Evolutionary conservation across 2,113 vertebrate species (phyloP), one percentile per base, ranked within the genome.

Genomic region (Phylloscopus trochiloides): DNA sequence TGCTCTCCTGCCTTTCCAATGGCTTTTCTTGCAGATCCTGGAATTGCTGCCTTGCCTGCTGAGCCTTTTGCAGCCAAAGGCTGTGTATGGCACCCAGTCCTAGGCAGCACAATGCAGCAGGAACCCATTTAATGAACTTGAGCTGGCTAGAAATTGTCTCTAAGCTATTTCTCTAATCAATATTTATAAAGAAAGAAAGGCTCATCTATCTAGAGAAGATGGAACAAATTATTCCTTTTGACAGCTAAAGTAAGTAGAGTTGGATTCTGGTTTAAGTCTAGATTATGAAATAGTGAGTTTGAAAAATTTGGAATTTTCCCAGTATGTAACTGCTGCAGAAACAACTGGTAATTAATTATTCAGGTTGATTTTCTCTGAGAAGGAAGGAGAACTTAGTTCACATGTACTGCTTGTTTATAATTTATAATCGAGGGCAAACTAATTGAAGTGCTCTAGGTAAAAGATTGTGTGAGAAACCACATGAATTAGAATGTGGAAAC

Each of bases 191-290:
- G 76, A 31, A 38, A 54, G 48, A 58, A 72, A 72, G 62, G 32
- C 48, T 89, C 6, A 42, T 76, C 52, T 58, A 36, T 76, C 58
- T 58, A 14, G 32, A 58, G 43, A 54, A 93, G 66, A 38, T 42
- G 43, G 52, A 75, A 67, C 14, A 83, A 89, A 91, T 52, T 10
- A 25, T n/a, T 91, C n/a, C 58, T 91, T 82, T 67, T 71, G 84
- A 47, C 62, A 71, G 48, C 32, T 86, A 2, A 66, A 57, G 50
- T 65, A 88, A 94, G n/a, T 61, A 20, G 32, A 50, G 19, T 54
- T 54, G 71, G 38, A 50, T 50, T 38, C 15, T 79, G 52, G 12
- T 29, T 72, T 48, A 58, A 72, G 31, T 73, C 86, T 57, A 57
- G 68, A 26, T 70, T 80, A n/a, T 87, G n/a, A 90, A 94, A 68